Percentiles rank a stretch among this genome's conserved stretches.
Evolutionary conservation across 2,888 invertebrate species (phyloP).

Genomic region (Pachliopta kotzebuea): DNA sequence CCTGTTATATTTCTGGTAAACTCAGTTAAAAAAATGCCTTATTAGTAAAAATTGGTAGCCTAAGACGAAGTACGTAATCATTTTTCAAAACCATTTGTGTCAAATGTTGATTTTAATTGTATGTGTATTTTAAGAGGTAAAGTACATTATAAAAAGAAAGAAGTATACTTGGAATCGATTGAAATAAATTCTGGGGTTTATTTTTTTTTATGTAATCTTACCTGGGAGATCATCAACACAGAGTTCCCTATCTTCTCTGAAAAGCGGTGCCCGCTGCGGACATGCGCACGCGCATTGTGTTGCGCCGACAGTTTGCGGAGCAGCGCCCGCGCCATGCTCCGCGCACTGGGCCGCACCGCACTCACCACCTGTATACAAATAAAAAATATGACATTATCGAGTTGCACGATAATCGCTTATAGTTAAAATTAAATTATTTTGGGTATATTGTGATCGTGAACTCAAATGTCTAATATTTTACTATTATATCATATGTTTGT

Average conservation of each 20-base stretch:
- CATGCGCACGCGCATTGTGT: constrained; percentile 87
- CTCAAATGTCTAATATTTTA: too few relatives aligned
- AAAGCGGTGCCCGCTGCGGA: constrained; percentile 86
- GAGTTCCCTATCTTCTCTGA: constrained; percentile 90
- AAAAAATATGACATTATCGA: neutral
- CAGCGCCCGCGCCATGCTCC: constrained; percentile 57
- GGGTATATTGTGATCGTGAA: too few relatives aligned
- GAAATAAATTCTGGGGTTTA: too few relatives aligned
- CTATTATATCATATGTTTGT: too few relatives aligned
- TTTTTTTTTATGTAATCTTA: constrained; percentile 48
- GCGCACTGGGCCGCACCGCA: constrained; percentile 66
- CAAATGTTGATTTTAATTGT: neutral
- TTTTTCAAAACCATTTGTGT: neutral
- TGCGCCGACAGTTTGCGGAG: constrained; percentile 37
- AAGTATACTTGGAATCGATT: too few relatives aligned
- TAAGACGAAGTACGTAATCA: too few relatives aligned
- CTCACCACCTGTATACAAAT: constrained; percentile 52
- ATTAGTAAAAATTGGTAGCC: too few relatives aligned
- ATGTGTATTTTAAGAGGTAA: too few relatives aligned
- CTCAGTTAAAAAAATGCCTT: too few relatives aligned
- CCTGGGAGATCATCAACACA: constrained; percentile 94
- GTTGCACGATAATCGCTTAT: neutral
- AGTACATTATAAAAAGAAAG: too few relatives aligned
- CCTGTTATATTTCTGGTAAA: too few relatives aligned
- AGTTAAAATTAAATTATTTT: too few relatives aligned